Evolutionary conservation across 1,140 invertebrate species (phyloP), one percentile per base, ranked within the genome.

Genomic region (Caerostris darwini): DNA sequence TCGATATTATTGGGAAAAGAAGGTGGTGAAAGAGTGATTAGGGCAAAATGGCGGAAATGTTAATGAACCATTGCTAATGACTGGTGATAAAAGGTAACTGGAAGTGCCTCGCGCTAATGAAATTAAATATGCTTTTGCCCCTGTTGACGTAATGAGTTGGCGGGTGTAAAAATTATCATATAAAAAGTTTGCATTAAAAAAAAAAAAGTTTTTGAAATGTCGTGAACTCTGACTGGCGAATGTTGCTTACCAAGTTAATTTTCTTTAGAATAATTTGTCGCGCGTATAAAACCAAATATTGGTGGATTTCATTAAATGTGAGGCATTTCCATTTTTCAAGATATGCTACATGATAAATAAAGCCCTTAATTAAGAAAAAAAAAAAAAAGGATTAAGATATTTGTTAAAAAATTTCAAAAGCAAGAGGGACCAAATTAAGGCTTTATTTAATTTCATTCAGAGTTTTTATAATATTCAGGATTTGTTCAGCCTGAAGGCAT

Each of bases 21-120:
- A 12, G 19, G 17, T 12, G 69, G 67, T 90, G 56, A 59, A 81
- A 90, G 56, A 19, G 69, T 59, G 69, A 77, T 58, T 58, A 77
- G n/a, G 54, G 81, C 59, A 57, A 59, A 82, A 81, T 82, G 71
- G 89, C 50, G 81, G 19, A 92, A 92, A 61, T 83, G 57, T 85
- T 92, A 92, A 92, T 85, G 90, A 92, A 92, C 34, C 90, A 67
- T 85, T 54, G 81, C 90, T 92, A 92, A 92, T 92, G 77, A 83
- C 81, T 17, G 90, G 81, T 92, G 90, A 92, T 92, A 92, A 92
- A 92, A 92, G 90, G 58, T 57, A 67, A 56, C 56, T 67, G 54
- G 34, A 50, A 92, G 90, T 64, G 81, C 19, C 8, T 14, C n/a
- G 17, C 34, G 59, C 77, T 92, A 85, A 92, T 92, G 90, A 92